These are phyloP conservation scores for Leptinotarsa juncta DNA, from an alignment of 2,888 invertebrate species.

Conservation along the genomic window DNA sequence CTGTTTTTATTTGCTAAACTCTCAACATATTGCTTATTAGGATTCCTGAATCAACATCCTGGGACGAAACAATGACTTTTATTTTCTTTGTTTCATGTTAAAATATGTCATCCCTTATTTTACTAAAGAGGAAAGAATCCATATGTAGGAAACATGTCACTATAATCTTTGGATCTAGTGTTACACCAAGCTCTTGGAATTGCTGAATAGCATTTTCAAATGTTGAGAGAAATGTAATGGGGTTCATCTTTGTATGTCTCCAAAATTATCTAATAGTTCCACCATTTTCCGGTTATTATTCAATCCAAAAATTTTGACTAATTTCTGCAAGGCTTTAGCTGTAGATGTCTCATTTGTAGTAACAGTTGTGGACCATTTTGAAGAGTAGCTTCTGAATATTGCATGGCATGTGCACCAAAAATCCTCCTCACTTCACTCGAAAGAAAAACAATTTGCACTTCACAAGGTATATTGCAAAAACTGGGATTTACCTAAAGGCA, in stretches of 20 bases:
- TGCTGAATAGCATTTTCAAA: conserved; percentile 3
- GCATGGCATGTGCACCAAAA: not conserved
- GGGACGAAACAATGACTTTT: too few species aligned
- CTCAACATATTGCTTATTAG: too few species aligned
- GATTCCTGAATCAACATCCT: too few species aligned
- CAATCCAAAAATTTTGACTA: not conserved
- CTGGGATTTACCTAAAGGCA: too few species aligned
- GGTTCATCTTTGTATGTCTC: not conserved
- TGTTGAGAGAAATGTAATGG: not conserved
- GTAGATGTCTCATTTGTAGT: not conserved
- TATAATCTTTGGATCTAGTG: not conserved
- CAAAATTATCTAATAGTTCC: not conserved
- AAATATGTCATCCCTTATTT: too few species aligned
- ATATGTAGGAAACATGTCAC: not conserved
- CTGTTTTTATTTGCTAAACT: too few species aligned
- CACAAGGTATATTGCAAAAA: too few species aligned
- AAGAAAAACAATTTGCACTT: not conserved
- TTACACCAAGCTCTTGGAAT: not conserved
- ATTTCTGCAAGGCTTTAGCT: not conserved
- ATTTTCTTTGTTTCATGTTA: too few species aligned
- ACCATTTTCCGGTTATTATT: not conserved
- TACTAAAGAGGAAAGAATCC: too few species aligned
- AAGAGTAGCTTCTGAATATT: not conserved
- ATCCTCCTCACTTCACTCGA: not conserved
- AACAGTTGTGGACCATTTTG: conserved; percentile 2